A percentile compares a stretch with the other conserved stretches of the same genome.
Conservation (phyloP, 2,797 vertebrate species). For the Hypotaenidia philippensis region DNA sequence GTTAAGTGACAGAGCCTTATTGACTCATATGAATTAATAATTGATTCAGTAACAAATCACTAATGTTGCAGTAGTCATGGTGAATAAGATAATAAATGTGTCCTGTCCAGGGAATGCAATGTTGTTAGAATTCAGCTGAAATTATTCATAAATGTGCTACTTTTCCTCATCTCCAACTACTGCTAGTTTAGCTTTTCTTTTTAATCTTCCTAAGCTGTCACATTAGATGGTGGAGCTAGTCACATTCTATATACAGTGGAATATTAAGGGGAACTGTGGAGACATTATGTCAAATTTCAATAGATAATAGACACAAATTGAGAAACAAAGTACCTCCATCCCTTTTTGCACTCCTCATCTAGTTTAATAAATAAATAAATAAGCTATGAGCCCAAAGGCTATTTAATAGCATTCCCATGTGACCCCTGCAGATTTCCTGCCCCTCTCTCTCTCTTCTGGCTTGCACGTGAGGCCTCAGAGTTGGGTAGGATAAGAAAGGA, state of each 20-base stretch:
- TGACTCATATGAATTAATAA: slow-evolving; percentile 84
- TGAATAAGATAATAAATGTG: slow-evolving; percentile 86
- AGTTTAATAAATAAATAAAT: slow-evolving; percentile 57
- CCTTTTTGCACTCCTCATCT: slow-evolving; percentile 40
- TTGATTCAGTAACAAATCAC: slow-evolving; percentile 87
- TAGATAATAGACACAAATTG: slow-evolving; percentile 79
- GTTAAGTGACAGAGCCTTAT: slow-evolving; percentile 79
- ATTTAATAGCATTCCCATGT: not conserved
- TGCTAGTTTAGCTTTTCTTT: slow-evolving; percentile 83
- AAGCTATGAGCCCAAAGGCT: slow-evolving; percentile 7
- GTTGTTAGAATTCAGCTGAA: slow-evolving; percentile 85
- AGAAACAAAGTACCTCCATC: slow-evolving; percentile 66
- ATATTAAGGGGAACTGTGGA: slow-evolving; percentile 78
- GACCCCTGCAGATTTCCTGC: not conserved
- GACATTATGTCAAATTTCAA: slow-evolving; percentile 79
- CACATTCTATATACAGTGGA: slow-evolving; percentile 77
- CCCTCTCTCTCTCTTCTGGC: not conserved
- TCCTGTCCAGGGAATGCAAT: slow-evolving; percentile 83
- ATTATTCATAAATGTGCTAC: slow-evolving; percentile 86
- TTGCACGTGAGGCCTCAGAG: not conserved
- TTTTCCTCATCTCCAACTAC: slow-evolving; percentile 80
- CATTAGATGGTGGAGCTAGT: slow-evolving; percentile 79
- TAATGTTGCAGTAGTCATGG: slow-evolving; percentile 84
- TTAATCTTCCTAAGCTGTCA: slow-evolving; percentile 84
- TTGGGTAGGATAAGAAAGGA: not conserved